Conservation (phyloP, 2,113 vertebrate species). For the Neogale vison region DNA sequence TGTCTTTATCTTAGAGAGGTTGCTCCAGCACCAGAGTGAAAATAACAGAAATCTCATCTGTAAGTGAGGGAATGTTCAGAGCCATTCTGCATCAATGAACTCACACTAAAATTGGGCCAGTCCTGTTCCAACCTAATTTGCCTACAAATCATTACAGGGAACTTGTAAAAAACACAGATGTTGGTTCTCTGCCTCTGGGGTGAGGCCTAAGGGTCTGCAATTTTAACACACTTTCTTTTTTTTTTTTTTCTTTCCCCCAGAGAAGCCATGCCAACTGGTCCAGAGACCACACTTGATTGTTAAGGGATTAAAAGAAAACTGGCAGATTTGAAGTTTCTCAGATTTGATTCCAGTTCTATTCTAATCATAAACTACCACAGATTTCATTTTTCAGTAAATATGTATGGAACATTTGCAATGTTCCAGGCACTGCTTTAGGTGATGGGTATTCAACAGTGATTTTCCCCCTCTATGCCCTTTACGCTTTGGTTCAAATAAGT, state of each 20-base stretch:
- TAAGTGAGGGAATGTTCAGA: background rate
- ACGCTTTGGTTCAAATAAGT: background rate
- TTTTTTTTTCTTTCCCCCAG: too few species aligned
- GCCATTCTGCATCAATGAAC: background rate
- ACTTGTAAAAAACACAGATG: background rate
- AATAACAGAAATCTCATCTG: background rate
- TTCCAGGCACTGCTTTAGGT: background rate
- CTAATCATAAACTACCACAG: background rate
- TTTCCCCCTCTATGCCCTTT: too few species aligned
- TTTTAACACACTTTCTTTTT: background rate
- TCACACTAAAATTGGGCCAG: background rate
- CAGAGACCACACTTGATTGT: background rate
- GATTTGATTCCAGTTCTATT: conserved; percentile 9
- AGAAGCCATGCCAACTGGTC: background rate
- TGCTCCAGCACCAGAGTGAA: background rate
- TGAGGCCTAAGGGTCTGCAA: background rate
- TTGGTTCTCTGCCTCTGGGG: background rate
- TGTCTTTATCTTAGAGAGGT: background rate
- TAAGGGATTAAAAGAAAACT: background rate
- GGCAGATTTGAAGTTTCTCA: background rate
- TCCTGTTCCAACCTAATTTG: conserved; percentile 10
- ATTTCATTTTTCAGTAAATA: background rate
- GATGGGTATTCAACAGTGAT: background rate
- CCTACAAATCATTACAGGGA: background rate
- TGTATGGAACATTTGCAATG: background rate